phyloP scores from a whole-genome alignment of 2,888 invertebrate species.

The Noctua janthe region DNA sequence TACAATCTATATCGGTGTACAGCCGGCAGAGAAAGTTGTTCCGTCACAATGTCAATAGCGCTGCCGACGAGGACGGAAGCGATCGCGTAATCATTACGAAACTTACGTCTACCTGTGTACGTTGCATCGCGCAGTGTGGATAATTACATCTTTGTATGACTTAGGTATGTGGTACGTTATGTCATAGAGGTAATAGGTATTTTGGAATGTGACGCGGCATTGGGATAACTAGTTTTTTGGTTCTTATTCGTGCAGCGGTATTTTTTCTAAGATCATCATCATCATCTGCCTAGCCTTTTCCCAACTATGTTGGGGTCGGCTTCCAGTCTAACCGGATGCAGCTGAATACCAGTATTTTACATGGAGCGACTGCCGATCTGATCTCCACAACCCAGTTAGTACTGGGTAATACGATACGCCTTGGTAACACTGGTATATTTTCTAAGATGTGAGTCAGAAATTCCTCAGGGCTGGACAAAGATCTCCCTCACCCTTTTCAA shows the following conservation, averaged over 20 bases:
- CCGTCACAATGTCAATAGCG: constrained; percentile 72
- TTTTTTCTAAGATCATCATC: neutral
- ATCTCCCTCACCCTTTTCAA: neutral
- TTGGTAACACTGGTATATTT: neutral
- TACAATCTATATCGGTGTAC: constrained; percentile 48
- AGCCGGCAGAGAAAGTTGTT: constrained; percentile 70
- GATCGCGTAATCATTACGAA: constrained; percentile 73
- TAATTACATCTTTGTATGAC: constrained; percentile 41
- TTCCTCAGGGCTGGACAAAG: neutral
- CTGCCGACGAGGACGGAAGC: constrained; percentile 66
- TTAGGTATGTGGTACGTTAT: constrained; percentile 11
- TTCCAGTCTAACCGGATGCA: too few relatives aligned
- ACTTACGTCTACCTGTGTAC: constrained; percentile 56
- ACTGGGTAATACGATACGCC: too few relatives aligned
- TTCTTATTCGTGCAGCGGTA: neutral
- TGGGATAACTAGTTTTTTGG: neutral
- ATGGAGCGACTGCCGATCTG: too few relatives aligned
- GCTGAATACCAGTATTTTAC: too few relatives aligned
- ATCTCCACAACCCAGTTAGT: too few relatives aligned
- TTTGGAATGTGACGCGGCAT: neutral
- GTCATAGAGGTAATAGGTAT: constrained; percentile 9
- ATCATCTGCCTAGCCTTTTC: too few relatives aligned
- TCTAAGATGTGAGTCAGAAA: neutral
- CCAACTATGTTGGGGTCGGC: too few relatives aligned
- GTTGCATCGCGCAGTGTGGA: constrained; percentile 30